Conservation (phyloP, 2,797 vertebrate genomes). For the Brachymystax lenok region DNA sequence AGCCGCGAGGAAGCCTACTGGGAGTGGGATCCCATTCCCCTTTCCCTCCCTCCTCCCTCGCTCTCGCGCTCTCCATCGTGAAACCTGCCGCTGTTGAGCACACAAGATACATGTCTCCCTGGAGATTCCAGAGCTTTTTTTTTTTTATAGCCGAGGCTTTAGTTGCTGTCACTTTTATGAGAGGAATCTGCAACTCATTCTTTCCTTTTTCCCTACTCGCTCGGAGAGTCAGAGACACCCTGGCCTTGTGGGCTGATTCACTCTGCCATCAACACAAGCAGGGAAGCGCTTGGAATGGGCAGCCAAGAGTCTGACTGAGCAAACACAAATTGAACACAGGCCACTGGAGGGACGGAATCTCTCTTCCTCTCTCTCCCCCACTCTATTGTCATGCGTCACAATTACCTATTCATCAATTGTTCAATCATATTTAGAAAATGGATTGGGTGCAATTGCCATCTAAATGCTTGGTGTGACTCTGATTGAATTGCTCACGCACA, state of each 20-base stretch:
- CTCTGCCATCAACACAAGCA: background rate
- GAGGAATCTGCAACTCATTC: constrained; percentile 26
- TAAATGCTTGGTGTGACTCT: background rate
- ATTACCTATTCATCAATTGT: background rate
- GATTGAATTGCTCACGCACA: background rate
- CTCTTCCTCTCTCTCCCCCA: background rate
- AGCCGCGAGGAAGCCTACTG: background rate
- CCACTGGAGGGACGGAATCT: background rate
- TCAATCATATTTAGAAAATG: background rate
- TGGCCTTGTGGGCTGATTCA: background rate
- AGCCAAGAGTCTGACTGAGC: background rate
- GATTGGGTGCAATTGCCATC: background rate
- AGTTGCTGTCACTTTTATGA: constrained; percentile 37
- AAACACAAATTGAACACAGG: background rate
- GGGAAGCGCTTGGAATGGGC: background rate
- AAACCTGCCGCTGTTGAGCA: constrained; percentile 24
- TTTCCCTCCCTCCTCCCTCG: background rate
- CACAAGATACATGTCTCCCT: constrained; percentile 35
- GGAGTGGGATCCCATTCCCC: too few relatives aligned
- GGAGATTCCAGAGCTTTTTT: constrained; percentile 19
- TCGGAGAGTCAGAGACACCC: background rate
- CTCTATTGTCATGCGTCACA: background rate
- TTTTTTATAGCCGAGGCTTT: constrained; percentile 33
- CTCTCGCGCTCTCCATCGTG: background rate
- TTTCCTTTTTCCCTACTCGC: background rate